These are phyloP conservation scores for Coturnix japonica DNA, from an alignment of 2,113 vertebrate genomes.

Conservation along the genomic window DNA sequence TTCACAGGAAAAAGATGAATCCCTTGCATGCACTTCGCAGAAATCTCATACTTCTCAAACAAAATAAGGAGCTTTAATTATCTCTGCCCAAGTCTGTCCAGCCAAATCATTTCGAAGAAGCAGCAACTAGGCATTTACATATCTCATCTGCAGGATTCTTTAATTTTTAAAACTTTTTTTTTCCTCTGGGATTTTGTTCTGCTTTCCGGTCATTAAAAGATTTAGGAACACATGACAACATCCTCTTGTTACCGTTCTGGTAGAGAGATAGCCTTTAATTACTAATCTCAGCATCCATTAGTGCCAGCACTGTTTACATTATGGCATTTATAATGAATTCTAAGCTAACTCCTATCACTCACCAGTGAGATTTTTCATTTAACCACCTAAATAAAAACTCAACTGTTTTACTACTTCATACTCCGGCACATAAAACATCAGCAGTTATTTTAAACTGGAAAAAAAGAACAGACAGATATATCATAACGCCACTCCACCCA, in stretches of 20 bases:
- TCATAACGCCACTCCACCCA: not conserved
- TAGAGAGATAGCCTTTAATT: slow-evolving; percentile 17
- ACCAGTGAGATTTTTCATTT: slow-evolving; percentile 5
- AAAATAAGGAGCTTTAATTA: slow-evolving; percentile 2
- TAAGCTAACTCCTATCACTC: not conserved
- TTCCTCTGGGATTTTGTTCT: not conserved
- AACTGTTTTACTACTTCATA: not conserved
- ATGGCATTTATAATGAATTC: not conserved
- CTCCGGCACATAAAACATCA: not conserved
- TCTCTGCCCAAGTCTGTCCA: not conserved
- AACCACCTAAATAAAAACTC: not conserved
- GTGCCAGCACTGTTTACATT: slow-evolving; percentile 38
- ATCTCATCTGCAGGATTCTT: not conserved
- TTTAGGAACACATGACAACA: slow-evolving; percentile 19
- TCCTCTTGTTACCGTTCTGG: slow-evolving; percentile 29
- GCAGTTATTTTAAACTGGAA: not conserved
- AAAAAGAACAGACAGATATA: not conserved
- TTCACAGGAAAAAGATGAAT: not conserved
- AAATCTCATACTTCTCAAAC: slow-evolving; percentile 10
- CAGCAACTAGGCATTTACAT: not conserved
- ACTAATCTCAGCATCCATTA: slow-evolving; percentile 49
- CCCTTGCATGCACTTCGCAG: not conserved
- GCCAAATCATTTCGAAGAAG: not conserved
- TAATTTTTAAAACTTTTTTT: not conserved
- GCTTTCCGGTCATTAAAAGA: not conserved